A percentile compares a stretch with the other conserved stretches of the same genome.
These are phyloP conservation scores for Scrobipalpa atriplicella DNA, from an alignment of 2,888 invertebrate species.

Conservation along the genomic window DNA sequence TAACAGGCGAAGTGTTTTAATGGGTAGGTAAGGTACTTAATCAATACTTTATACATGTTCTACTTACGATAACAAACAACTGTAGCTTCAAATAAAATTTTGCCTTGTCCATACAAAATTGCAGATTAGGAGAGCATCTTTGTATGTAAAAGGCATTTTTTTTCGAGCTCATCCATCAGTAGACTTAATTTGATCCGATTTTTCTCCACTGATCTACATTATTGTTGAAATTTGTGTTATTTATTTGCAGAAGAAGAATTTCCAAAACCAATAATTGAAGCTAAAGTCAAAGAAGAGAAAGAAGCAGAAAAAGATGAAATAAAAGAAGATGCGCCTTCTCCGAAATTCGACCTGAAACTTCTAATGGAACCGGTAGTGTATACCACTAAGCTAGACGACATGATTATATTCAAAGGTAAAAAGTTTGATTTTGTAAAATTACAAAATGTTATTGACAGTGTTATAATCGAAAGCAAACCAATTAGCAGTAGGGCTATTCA, in stretches of 20 bases:
- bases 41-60: no score
- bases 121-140: no score
- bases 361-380: slow-evolving; percentile 63
- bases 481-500: slow-evolving; percentile 34
- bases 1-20: no score
- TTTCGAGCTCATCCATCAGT: not conserved
- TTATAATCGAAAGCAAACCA: slow-evolving; percentile 61
- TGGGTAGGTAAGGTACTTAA: no score
- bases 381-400: slow-evolving; percentile 63
- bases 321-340: slow-evolving; percentile 28
- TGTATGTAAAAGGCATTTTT: no score
- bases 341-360: slow-evolving; percentile 65
- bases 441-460: slow-evolving; percentile 49
- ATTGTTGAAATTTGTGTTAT: not conserved
- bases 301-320: not conserved
- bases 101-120: no score
- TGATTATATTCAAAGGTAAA: slow-evolving; percentile 52
- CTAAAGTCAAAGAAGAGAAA: slow-evolving; percentile 3
- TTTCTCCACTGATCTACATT: not conserved
- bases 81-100: no score
- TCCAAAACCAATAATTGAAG: not conserved
- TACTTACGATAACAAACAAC: no score
- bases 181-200: not conserved
- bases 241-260: slow-evolving; percentile 12
- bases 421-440: slow-evolving; percentile 44